Evolutionary conservation across 1,140 invertebrate genomes (phyloP).

Genomic region (Druon quercuslanigerum): DNA sequence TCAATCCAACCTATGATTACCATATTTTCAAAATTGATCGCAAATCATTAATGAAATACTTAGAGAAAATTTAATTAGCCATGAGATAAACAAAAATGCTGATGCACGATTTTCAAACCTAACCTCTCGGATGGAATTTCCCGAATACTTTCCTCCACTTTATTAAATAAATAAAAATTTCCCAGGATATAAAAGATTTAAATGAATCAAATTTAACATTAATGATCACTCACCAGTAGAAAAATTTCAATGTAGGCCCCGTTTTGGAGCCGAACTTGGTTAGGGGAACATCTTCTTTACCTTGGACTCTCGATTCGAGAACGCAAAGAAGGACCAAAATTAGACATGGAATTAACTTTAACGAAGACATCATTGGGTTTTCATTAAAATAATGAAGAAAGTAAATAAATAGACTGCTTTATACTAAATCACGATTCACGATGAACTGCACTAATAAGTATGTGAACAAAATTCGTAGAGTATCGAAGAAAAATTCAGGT

Average conservation of each 20-base stretch:
- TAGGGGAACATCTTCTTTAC: constrained; percentile 71
- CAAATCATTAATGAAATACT: constrained; percentile 23
- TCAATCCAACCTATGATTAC: too few species aligned
- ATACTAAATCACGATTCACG: not conserved
- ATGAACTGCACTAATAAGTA: too few species aligned
- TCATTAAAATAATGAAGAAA: constrained; percentile 18
- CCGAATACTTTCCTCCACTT: not conserved
- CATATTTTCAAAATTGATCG: too few species aligned
- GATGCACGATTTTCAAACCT: constrained; percentile 28
- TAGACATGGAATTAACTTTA: constrained; percentile 57
- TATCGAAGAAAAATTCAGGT: too few species aligned
- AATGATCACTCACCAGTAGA: constrained; percentile 81
- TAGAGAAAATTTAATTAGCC: constrained; percentile 30
- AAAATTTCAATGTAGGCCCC: constrained; percentile 85
- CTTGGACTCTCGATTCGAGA: constrained; percentile 48
- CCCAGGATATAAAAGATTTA: not conserved
- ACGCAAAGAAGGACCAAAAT: constrained; percentile 59
- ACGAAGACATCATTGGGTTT: constrained; percentile 47
- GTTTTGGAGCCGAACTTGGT: constrained; percentile 78
- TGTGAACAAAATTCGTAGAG: too few species aligned
- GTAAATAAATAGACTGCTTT: not conserved
- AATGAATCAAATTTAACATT: not conserved
- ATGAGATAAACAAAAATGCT: constrained; percentile 32
- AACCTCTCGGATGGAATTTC: constrained; percentile 5
- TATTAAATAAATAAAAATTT: not conserved